phyloP scores from a whole-genome alignment of 2,113 vertebrate species.

The Cephalopterus ornatus region DNA sequence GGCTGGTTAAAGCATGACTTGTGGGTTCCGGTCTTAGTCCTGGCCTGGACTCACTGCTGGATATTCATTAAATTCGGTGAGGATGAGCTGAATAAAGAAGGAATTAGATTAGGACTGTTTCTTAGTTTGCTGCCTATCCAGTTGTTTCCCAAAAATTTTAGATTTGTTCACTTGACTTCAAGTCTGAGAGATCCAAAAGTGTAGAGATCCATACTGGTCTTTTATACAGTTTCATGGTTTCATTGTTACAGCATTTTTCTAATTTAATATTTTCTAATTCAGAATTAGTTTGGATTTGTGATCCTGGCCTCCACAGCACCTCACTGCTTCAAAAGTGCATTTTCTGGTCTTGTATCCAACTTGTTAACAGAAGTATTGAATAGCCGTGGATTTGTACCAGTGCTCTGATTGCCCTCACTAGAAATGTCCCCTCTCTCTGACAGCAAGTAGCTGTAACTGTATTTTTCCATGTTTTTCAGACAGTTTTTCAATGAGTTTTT shows the following conservation, averaged over 20 bases:
- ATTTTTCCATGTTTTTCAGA: not conserved
- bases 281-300: not conserved
- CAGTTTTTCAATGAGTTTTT: not conserved
- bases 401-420: not conserved
- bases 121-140: not conserved
- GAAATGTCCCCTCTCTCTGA: not conserved
- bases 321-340: not conserved
- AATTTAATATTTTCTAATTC: not conserved
- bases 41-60: not conserved
- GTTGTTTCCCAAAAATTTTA: not conserved
- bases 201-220: not conserved
- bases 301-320: not conserved
- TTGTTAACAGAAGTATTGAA: not conserved
- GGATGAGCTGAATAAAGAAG: not conserved
- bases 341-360: not conserved
- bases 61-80: not conserved
- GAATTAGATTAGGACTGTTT: not conserved
- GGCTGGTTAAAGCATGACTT: not conserved
- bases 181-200: not conserved
- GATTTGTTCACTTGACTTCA: not conserved
- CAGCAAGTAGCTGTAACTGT: not conserved
- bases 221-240: not conserved
- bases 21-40: not conserved
- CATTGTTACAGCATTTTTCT: not conserved
- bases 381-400: not conserved